A percentile compares a stretch with the other conserved stretches of the same genome.
These are phyloP conservation scores for Willisornis vidua DNA, from an alignment of 2,113 vertebrate species.

Conservation along the genomic window DNA sequence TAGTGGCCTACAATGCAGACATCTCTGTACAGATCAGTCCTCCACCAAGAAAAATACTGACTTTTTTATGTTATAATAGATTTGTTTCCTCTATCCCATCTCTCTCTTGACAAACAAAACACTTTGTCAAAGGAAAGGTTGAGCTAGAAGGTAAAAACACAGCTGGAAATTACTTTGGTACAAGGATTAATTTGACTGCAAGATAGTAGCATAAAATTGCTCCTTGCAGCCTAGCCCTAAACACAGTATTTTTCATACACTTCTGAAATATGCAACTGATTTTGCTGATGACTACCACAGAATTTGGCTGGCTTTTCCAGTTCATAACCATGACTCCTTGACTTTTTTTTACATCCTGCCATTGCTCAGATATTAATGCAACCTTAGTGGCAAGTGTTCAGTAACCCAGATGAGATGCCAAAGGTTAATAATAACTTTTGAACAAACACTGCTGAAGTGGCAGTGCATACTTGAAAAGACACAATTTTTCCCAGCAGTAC, in stretches of 20 bases:
- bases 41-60: not conserved
- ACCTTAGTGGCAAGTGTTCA: constrained; percentile 4
- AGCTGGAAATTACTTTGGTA: not conserved
- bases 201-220: not conserved
- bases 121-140: not conserved
- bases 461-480: constrained; percentile 9
- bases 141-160: not conserved
- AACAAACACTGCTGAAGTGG: constrained; percentile 56
- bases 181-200: constrained; percentile 8
- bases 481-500: constrained; percentile 1
- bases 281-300: not conserved
- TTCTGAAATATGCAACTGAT: constrained; percentile 20
- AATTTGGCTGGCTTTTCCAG: constrained; percentile 8
- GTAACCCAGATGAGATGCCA: constrained; percentile 65
- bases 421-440: constrained; percentile 72
- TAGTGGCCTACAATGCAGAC: not conserved
- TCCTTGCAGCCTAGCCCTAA: not conserved
- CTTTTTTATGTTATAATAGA: not conserved
- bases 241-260: not conserved
- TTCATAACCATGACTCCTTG: not conserved
- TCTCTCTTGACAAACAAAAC: not conserved
- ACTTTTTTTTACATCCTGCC: not conserved
- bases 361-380: constrained; percentile 63
- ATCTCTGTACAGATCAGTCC: not conserved
- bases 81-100: not conserved